Evolutionary conservation across 2,113 vertebrate genomes (phyloP).

Genomic region (Perca schrenkii): DNA sequence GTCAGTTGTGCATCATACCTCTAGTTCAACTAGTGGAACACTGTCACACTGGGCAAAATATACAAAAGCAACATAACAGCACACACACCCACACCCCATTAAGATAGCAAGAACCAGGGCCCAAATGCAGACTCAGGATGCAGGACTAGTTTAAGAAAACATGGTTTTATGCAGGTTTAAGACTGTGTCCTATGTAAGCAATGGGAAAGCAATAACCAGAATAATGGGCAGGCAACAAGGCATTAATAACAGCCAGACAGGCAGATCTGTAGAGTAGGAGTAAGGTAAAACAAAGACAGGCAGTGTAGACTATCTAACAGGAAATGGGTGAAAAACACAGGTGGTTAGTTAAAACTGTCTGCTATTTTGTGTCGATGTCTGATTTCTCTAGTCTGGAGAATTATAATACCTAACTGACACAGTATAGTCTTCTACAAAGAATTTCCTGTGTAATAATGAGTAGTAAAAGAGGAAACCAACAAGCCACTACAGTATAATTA

Average conservation of each 20-base stretch:
- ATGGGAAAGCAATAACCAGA: not conserved
- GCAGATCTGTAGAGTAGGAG: not conserved
- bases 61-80: constrained; percentile 7
- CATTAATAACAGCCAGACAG: not conserved
- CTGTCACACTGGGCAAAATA: not conserved
- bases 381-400: not conserved
- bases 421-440: not conserved
- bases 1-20: constrained; percentile 9
- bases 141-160: not conserved
- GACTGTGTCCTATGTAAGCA: not conserved
- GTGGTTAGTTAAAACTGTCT: not conserved
- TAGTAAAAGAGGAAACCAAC: not conserved
- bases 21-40: not conserved
- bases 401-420: not conserved
- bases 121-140: constrained; percentile 3
- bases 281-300: not conserved
- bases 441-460: not conserved
- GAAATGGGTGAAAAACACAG: not conserved
- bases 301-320: not conserved
- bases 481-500: constrained; percentile 35
- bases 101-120: not conserved
- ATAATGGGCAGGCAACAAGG: not conserved
- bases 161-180: not conserved
- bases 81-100: not conserved
- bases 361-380: not conserved